Evolutionary conservation across 2,113 vertebrate species (phyloP).

Genomic region (Oreochromis niloticus): DNA sequence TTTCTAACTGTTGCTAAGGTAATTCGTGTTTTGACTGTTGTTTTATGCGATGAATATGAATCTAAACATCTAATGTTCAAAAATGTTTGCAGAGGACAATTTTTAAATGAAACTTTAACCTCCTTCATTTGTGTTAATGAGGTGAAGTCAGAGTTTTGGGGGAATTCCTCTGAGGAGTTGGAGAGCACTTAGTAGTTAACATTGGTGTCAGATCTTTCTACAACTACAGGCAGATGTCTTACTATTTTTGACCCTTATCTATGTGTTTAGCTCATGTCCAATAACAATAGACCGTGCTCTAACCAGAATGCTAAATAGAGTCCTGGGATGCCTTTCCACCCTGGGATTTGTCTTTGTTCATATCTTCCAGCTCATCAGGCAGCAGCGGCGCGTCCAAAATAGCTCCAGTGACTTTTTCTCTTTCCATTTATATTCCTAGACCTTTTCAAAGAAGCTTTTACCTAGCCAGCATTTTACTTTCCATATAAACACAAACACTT

Average conservation of each 20-base stretch:
- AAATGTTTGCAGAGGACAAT: not conserved
- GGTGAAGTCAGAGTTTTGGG: not conserved
- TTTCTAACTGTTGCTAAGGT: not conserved
- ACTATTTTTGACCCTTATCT: not conserved
- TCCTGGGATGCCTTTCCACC: not conserved
- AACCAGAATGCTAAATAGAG: conserved; percentile 4
- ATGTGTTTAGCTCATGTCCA: not conserved
- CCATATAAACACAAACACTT: not conserved
- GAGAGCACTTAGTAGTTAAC: not conserved
- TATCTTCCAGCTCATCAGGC: not conserved
- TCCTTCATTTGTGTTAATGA: not conserved
- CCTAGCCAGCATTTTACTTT: not conserved
- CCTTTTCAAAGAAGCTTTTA: conserved; percentile 4
- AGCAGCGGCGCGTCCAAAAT: conserved; percentile 11
- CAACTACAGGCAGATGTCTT: not conserved
- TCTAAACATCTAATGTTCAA: not conserved
- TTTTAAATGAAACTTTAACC: not conserved
- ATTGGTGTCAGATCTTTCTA: not conserved
- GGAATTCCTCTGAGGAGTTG: not conserved
- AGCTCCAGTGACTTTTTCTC: not conserved
- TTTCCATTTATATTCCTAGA: conserved; percentile 14
- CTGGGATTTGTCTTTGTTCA: conserved; percentile 23
- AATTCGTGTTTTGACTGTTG: not conserved
- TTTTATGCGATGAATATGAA: not conserved
- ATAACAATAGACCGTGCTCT: not conserved